phyloP scores from a whole-genome alignment of 2,797 vertebrate species.

The Neosalanx taihuensis region DNA sequence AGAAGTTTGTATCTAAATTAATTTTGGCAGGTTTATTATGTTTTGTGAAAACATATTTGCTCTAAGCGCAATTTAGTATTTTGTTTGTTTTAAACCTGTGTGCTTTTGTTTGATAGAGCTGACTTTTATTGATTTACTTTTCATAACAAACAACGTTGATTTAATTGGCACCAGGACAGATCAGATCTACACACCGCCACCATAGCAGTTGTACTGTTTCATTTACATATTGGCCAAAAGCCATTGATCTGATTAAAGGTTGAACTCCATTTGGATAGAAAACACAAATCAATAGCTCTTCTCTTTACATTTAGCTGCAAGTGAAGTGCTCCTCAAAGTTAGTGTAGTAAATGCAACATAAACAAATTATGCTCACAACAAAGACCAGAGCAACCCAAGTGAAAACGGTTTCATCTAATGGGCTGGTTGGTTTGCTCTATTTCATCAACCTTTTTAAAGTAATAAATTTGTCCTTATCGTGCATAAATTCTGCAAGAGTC shows the following conservation, averaged over 20 bases:
- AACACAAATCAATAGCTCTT: conserved; percentile 61
- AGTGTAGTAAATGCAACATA: conserved; percentile 42
- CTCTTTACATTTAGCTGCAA: conserved; percentile 48
- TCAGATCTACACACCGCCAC: conserved; percentile 63
- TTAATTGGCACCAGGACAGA: conserved; percentile 42
- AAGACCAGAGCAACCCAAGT: conserved; percentile 6
- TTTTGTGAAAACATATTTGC: background rate
- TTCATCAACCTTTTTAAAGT: conserved; percentile 32
- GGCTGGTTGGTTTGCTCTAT: conserved; percentile 19
- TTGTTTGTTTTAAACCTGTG: no score
- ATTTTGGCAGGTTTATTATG: background rate
- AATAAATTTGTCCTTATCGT: conserved; percentile 33
- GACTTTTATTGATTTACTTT: background rate
- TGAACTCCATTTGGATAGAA: conserved; percentile 55
- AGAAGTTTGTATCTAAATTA: background rate
- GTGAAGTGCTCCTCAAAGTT: conserved; percentile 53
- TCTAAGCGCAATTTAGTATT: background rate
- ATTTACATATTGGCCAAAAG: conserved; percentile 62
- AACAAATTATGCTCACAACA: conserved; percentile 29
- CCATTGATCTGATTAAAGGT: conserved; percentile 68
- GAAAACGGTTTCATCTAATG: conserved; percentile 20
- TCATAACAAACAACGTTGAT: conserved; percentile 38
- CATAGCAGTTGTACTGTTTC: conserved; percentile 56
- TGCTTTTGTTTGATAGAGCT: background rate
- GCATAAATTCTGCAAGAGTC: conserved; percentile 35